These are phyloP conservation scores for Catocala fraxini DNA, from an alignment of 2,888 invertebrate genomes.

Conservation along the genomic window DNA sequence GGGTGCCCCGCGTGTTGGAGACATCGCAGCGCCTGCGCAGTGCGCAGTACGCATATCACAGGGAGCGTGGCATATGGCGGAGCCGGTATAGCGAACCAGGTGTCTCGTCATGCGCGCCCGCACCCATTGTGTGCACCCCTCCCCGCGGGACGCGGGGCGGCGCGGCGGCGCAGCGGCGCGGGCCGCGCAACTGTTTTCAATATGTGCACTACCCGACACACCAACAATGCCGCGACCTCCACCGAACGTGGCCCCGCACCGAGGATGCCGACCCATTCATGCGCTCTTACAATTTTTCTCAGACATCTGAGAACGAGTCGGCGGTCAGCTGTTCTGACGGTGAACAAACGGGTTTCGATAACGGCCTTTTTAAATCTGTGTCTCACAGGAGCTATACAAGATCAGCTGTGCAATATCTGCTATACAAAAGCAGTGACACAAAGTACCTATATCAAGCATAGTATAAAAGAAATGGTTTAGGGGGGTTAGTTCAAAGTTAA, in stretches of 20 bases:
- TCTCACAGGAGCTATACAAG: constrained; percentile 9
- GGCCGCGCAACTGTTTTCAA: constrained; percentile 53
- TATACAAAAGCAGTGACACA: background rate
- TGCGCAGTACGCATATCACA: constrained; percentile 43
- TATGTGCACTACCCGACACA: constrained; percentile 67
- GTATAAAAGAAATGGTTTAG: too few relatives aligned
- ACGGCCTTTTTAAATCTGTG: constrained; percentile 33
- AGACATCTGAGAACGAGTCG: constrained; percentile 40
- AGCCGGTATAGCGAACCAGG: constrained; percentile 84
- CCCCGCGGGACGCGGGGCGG: constrained; percentile 42
- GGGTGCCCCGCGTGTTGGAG: constrained; percentile 27
- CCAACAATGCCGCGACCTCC: constrained; percentile 70
- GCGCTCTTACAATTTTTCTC: constrained; percentile 41
- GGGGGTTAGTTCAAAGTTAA: too few relatives aligned
- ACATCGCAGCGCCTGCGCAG: constrained; percentile 14
- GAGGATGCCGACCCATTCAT: constrained; percentile 48
- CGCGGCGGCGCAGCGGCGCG: too few relatives aligned
- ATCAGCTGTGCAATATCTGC: constrained; percentile 13
- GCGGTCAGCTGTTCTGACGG: constrained; percentile 55
- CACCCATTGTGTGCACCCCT: constrained; percentile 77
- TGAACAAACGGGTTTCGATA: constrained; percentile 43
- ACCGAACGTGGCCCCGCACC: constrained; percentile 43
- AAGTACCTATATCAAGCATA: too few relatives aligned
- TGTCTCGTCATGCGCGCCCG: constrained; percentile 86
- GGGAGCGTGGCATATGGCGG: constrained; percentile 79